Evolutionary conservation across 2,113 vertebrate genomes (phyloP), one percentile per base, ranked within the genome.

Genomic region (Thryonomys swinderianus): DNA sequence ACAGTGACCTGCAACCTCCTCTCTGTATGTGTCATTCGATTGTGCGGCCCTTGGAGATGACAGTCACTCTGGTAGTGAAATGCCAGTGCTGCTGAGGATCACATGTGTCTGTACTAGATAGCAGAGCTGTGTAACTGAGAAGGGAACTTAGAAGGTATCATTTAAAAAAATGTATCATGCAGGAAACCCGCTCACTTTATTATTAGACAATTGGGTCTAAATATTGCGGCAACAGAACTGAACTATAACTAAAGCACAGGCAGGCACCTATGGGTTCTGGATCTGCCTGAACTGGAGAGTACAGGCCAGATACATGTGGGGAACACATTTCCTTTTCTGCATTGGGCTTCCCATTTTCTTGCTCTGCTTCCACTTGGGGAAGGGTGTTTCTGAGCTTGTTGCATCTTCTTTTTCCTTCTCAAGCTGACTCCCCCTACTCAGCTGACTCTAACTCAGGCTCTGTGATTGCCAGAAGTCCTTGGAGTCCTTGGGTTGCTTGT

Each of bases 221-320:
- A 5, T 40, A 14, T 42, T 21, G 27, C 23, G 2, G 37, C 8
- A 27, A 23, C 69, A 73, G 69, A 42, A 40, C 23, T 37, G n/a
- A 37, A 37, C 20, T 34, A 21, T 20, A 69, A 18, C 66, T 69
- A 21, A 37, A 5, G 66, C 34, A 9, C 17, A 10, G n/a, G 66
- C 66, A 37, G 66, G 37, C 2, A 5, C 27, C 23, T 45, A 23
- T 6, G 37, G 40, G 11, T 21, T 23, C 13, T 17, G n/a, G 6
- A 21, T 37, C n/a, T 37, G 17, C 66, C 66, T 69, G 66, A 37
- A 69, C 18, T 9, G 5, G 30, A 64, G 61, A 64, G 17, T 4
- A 2, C 2, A 4, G 40, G 71, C 9, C 40, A 27, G 40, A 6
- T 3, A 5, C 4, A 4, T 5, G 12, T 25, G 9, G 25, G 11